phyloP scores from a whole-genome alignment of 2,113 vertebrate species.

The Podocnemis expansa region DNA sequence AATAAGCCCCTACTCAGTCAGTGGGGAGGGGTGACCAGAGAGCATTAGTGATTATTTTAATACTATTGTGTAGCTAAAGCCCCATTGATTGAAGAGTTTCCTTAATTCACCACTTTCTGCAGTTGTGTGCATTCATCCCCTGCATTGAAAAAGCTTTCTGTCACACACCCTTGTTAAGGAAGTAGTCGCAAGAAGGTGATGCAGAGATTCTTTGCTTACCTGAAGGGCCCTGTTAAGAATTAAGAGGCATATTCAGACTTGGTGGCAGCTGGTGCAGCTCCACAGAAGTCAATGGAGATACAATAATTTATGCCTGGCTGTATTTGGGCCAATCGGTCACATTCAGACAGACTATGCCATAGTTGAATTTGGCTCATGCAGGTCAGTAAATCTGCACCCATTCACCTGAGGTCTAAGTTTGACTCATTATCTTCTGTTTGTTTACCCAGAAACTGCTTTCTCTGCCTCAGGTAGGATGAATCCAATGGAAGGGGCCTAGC shows the following conservation, averaged over 20 bases:
- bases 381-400: not conserved
- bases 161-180: not conserved
- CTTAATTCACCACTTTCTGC: not conserved
- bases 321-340: not conserved
- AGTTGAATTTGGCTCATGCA: not conserved
- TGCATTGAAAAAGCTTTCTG: not conserved
- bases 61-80: not conserved
- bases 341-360: not conserved
- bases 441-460: rapidly evolving
- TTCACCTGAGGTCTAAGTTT: not conserved
- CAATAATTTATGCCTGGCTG: not conserved
- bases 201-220: not conserved
- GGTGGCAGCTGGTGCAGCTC: not conserved
- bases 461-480: not conserved
- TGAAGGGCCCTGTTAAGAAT: not conserved
- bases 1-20: not conserved
- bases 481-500: not conserved
- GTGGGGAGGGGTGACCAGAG: not conserved
- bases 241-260: not conserved
- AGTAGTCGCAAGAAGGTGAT: not conserved
- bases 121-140: not conserved
- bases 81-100: not conserved
- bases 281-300: not conserved
- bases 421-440: not conserved
- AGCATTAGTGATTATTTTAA: not conserved